Conservation (phyloP, 2,797 vertebrate species). For the Gorsachius magnificus region DNA sequence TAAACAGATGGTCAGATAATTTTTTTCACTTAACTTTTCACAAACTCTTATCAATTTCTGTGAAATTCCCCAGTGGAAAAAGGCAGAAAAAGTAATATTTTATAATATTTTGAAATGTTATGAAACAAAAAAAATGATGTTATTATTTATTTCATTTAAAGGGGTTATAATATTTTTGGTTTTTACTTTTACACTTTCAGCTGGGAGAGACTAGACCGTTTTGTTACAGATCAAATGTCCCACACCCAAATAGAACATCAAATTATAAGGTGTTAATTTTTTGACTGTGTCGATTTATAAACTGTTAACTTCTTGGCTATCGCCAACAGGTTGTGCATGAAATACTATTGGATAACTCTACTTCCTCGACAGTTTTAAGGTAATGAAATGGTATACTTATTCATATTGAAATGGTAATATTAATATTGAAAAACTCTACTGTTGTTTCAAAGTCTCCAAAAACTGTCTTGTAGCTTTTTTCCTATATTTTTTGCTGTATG, state of each 20-base stretch:
- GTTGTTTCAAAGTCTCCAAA: background rate
- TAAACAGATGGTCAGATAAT: background rate
- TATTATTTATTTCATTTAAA: background rate
- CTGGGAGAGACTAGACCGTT: background rate
- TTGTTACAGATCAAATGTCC: background rate
- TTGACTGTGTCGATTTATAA: background rate
- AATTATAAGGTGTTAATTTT: background rate
- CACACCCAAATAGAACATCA: background rate
- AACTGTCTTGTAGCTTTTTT: background rate
- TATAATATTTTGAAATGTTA: background rate
- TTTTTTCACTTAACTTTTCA: background rate
- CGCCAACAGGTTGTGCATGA: slow-evolving; percentile 85
- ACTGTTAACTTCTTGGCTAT: background rate
- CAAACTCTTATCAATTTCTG: background rate
- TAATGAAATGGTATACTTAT: background rate
- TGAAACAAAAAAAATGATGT: background rate
- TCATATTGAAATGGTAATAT: background rate
- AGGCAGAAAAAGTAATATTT: background rate
- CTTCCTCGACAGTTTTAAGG: slow-evolving; percentile 79
- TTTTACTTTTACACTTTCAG: background rate
- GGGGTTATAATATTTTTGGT: background rate
- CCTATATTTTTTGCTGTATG: background rate
- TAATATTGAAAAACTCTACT: background rate
- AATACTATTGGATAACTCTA: slow-evolving; percentile 81
- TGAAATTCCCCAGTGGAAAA: background rate